Conservation (phyloP, 2,797 vertebrate species). For the Enteromius argenteus region DNA sequence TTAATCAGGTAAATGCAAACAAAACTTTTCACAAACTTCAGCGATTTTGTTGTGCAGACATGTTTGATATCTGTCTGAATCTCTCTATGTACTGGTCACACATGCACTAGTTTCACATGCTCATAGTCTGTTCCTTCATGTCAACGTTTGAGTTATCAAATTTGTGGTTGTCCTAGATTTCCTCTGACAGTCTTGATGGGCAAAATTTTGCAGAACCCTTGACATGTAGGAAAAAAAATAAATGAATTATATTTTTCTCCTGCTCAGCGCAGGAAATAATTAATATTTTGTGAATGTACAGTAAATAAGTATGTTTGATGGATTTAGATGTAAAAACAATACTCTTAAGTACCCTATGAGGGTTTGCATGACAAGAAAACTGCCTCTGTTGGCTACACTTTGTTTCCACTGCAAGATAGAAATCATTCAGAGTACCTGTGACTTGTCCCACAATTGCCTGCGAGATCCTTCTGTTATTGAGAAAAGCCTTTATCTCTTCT, state of each 20-base stretch:
- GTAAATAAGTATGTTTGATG: no score
- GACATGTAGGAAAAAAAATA: background rate
- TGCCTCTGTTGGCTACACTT: background rate
- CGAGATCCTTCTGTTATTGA: slow-evolving; percentile 86
- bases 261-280: background rate
- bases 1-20: background rate
- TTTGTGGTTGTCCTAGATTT: background rate
- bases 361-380: background rate
- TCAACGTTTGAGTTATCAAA: background rate
- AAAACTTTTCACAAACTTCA: background rate
- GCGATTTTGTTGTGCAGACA: background rate
- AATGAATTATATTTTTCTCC: no score
- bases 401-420: background rate
- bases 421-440: slow-evolving; percentile 75
- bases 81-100: background rate
- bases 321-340: background rate
- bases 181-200: background rate
- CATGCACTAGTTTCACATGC: background rate
- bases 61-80: background rate
- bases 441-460: slow-evolving; percentile 87
- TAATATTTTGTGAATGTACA: background rate
- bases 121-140: background rate
- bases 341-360: background rate
- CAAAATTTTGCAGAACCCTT: background rate
- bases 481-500: slow-evolving; percentile 86